Evolutionary conservation across 2,113 vertebrate species (phyloP), one percentile per base, ranked within the genome.

Genomic region (Panthera uncia): DNA sequence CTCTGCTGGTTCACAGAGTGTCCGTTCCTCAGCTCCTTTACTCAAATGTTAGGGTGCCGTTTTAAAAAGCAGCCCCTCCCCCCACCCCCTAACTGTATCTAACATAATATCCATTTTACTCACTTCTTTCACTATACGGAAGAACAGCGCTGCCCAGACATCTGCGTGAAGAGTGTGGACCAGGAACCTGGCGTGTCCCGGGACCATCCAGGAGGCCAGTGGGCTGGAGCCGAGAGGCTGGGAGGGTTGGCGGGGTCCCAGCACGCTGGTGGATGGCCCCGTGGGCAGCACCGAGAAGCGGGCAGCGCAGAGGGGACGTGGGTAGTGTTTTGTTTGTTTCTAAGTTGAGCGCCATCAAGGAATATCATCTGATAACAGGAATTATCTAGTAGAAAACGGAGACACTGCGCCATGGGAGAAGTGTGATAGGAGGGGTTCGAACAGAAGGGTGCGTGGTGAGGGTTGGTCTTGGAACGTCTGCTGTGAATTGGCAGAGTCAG

Each of bases 361-460:
- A 48, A 41, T 27, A 78, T 4, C 27, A 9, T 48, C 27, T 48
- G 41, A 48, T 48, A 31, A 78, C 0, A 27, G 41, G 74, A 31
- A 10, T 45, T 29, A 31, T 29, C 74, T 48, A 2, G 2, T 31
- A 11, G 41, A 31, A 48, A 48, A 78, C 3, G 16, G 41, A 48
- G 41, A 48, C 74, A 7, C 38, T 7, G 41, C 15, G 9, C 41
- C 74, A 9, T 4, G 41, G 74, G 41, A 16, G 41, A 29, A 78
- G 41, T 29, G 7, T 16, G 74, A 29, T 10, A 31, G 74, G 18
- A 78, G 74, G 38, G 74, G 14, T 48, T 41, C 9, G 14, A 48
- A 45, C 15, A 2, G 74, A 25, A 2, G 41, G 41, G 27, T 9
- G 4, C 41, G 4, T 14, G 0, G 4, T 48, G 41, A 48, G 27